Conservation (phyloP, 2,888 invertebrate genomes). For the Folsomia candida region DNA sequence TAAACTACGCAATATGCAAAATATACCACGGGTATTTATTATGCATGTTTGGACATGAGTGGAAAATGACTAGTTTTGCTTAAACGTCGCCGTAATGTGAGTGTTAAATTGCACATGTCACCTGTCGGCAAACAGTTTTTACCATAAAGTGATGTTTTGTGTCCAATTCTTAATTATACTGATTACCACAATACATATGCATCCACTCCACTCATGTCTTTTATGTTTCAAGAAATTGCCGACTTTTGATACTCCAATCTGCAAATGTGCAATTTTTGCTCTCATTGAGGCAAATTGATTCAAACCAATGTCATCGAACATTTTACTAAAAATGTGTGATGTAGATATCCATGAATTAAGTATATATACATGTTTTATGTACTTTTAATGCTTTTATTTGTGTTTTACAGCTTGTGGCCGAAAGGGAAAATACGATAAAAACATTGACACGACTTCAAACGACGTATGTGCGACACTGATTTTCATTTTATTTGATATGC, state of each 20-base stretch:
- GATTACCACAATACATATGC: no score
- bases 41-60: no score
- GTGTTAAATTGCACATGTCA: neutral
- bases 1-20: neutral
- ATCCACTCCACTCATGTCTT: no score
- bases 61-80: no score
- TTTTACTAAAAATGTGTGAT: neutral
- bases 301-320: no score
- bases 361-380: no score
- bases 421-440: slow-evolving; percentile 43
- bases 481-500: no score
- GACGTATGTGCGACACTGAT: no score
- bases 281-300: neutral
- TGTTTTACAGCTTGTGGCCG: slow-evolving; percentile 33
- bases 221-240: neutral
- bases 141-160: neutral
- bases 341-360: no score
- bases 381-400: no score
- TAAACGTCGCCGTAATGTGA: neutral
- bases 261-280: neutral
- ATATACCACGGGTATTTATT: no score
- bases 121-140: neutral
- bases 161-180: neutral
- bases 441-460: slow-evolving; percentile 40
- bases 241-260: neutral